phyloP scores from a whole-genome alignment of 2,797 vertebrate genomes.

The Dermochelys coriacea region DNA sequence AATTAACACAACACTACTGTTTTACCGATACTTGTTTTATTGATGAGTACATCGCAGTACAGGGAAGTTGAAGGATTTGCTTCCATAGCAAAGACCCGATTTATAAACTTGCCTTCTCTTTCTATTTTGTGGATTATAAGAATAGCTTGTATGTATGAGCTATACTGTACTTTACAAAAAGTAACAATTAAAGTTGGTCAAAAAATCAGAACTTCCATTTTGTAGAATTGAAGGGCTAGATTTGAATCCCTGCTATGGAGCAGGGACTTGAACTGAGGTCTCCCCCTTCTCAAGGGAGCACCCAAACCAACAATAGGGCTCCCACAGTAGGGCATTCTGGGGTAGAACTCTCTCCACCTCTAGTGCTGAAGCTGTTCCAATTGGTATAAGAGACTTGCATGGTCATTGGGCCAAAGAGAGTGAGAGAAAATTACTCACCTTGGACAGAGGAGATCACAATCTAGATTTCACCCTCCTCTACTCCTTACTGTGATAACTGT shows the following conservation, averaged over 20 bases:
- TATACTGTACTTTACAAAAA: background rate
- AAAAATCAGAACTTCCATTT: background rate
- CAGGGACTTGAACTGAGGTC: background rate
- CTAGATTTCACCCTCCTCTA: background rate
- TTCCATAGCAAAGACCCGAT: background rate
- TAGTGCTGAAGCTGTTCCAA: background rate
- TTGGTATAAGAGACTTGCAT: background rate
- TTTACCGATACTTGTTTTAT: no score
- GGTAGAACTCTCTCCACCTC: background rate
- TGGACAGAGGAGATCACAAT: background rate
- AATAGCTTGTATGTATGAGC: no score
- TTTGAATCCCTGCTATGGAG: background rate
- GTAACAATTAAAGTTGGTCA: accelerated
- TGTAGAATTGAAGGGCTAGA: background rate
- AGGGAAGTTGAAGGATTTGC: background rate
- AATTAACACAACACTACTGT: background rate
- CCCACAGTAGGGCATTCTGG: background rate
- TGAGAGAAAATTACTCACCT: background rate
- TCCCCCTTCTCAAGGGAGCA: background rate
- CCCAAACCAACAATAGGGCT: background rate
- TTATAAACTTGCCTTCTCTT: background rate
- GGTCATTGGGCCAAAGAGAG: background rate
- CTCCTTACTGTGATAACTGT: background rate
- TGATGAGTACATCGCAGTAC: accelerated
- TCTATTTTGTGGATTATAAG: background rate